Evolutionary conservation across 2,888 invertebrate genomes (phyloP).

Genomic region (Megamerina dolium): DNA sequence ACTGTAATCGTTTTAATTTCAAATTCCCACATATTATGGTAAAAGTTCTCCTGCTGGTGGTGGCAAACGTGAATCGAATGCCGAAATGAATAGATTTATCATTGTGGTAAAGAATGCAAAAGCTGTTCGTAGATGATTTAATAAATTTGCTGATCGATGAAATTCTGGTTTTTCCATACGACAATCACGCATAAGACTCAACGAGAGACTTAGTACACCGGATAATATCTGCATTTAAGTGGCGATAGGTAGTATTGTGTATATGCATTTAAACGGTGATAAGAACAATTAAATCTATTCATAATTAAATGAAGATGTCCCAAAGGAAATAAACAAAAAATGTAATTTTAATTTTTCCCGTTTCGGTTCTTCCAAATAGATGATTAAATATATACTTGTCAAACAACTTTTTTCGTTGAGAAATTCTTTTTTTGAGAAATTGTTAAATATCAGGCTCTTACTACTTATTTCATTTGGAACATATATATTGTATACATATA

Average conservation of each 20-base stretch:
- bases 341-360: no score
- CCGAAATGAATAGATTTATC: conserved; percentile 69
- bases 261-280: no score
- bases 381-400: no score
- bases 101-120: conserved; percentile 68
- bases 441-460: no score
- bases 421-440: no score
- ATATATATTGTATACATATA: conserved; percentile 1
- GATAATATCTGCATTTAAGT: conserved; percentile 58
- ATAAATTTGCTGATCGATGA: conserved; percentile 60
- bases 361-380: no score
- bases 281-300: background rate
- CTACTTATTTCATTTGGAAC: background rate
- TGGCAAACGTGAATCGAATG: conserved; percentile 63
- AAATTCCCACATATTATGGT: no score
- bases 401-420: no score
- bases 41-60: conserved; percentile 31
- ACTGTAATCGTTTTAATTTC: no score
- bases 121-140: conserved; percentile 67
- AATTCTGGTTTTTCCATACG: conserved; percentile 66
- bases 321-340: no score
- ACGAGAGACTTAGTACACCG: conserved; percentile 65
- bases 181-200: conserved; percentile 72
- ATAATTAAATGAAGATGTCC: no score
- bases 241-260: background rate